Conservation (phyloP, 2,113 vertebrate genomes). For the Vulpes ferrilata region DNA sequence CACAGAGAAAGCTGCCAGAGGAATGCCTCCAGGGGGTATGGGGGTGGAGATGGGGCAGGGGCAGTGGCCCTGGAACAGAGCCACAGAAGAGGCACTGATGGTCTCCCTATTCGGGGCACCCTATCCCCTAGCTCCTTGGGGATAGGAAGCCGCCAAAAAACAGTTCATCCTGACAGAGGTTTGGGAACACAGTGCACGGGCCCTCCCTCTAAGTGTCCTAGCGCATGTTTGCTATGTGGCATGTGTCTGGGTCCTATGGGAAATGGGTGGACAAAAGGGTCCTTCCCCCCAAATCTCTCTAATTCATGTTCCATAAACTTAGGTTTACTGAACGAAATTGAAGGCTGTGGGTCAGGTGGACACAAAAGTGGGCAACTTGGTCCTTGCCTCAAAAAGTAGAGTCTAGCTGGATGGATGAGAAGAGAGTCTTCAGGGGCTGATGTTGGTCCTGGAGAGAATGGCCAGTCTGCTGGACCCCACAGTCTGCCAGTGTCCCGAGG, state of each 20-base stretch:
- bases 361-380: background rate
- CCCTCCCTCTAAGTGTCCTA: background rate
- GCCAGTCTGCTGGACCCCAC: background rate
- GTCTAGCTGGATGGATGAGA: background rate
- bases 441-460: background rate
- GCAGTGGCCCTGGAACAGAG: background rate
- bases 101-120: background rate
- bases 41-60: background rate
- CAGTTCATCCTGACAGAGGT: background rate
- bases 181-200: background rate
- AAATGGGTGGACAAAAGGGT: background rate
- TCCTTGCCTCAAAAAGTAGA: background rate
- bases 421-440: background rate
- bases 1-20: background rate
- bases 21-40: background rate
- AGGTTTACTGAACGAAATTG: background rate
- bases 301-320: background rate
- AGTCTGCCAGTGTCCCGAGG: background rate
- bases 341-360: background rate
- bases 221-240: background rate
- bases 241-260: background rate
- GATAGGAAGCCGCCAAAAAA: background rate
- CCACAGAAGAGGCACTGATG: background rate
- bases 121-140: background rate
- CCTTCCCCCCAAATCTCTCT: background rate